phyloP scores from a whole-genome alignment of 2,797 vertebrate species.

The Eupleurogrammus muticus region DNA sequence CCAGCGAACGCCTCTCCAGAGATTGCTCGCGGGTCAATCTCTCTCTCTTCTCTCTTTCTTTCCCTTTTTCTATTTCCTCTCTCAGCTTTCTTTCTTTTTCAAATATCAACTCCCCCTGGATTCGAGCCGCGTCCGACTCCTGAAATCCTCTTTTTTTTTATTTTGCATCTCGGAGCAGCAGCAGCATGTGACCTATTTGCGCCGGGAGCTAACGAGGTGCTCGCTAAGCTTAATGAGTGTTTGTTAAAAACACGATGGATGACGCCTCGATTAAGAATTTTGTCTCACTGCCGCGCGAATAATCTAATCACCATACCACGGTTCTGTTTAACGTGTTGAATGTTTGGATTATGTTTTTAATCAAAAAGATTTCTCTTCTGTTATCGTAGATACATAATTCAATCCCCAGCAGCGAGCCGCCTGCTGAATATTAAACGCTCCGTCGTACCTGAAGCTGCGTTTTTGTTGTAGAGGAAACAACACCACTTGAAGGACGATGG shows the following conservation, averaged over 20 bases:
- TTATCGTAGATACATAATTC: constrained; percentile 17
- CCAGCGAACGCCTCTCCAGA: constrained; percentile 71
- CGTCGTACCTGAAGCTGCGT: constrained; percentile 40
- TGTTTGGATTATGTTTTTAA: constrained; percentile 23
- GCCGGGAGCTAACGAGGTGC: constrained; percentile 62
- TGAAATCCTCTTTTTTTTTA: no score
- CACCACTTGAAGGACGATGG: constrained; percentile 52
- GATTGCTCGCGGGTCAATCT: constrained; percentile 78
- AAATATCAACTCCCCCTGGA: constrained; percentile 66
- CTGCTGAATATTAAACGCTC: constrained; percentile 54
- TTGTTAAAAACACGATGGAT: constrained; percentile 52
- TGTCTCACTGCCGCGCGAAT: constrained; percentile 26
- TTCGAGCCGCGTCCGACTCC: constrained; percentile 64
- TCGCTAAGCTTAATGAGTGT: constrained; percentile 71
- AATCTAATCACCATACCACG: constrained; percentile 5
- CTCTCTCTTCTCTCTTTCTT: constrained; percentile 35
- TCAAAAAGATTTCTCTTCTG: constrained; percentile 12
- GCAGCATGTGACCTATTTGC: constrained; percentile 69
- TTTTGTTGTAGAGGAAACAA: constrained; percentile 23
- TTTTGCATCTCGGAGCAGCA: constrained; percentile 49
- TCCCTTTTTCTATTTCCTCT: constrained; percentile 9
- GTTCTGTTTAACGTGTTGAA: constrained; percentile 1
- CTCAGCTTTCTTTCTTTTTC: constrained; percentile 51
- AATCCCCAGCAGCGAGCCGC: constrained; percentile 27
- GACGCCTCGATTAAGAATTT: constrained; percentile 36